A percentile compares a stretch with the other conserved stretches of the same genome.
Evolutionary conservation across 2,113 vertebrate genomes (phyloP).

Genomic region (Carettochelys insculpta): DNA sequence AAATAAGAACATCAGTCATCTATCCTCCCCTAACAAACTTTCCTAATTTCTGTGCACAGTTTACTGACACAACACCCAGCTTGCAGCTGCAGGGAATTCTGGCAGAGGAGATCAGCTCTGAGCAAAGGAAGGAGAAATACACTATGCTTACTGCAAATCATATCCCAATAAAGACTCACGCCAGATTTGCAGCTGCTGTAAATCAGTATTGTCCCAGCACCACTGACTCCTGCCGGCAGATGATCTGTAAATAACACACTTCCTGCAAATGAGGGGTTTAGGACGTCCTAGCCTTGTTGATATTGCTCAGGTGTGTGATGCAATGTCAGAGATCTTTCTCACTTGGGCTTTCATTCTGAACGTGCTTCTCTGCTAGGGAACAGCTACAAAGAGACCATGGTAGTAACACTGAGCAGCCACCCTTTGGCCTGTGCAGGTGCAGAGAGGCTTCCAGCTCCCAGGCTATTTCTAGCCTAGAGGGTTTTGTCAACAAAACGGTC

Average conservation of each 20-base stretch:
- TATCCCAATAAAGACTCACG: not conserved
- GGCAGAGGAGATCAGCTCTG: not conserved
- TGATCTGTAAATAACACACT: not conserved
- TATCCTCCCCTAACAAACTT: not conserved
- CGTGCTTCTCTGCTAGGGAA: not conserved
- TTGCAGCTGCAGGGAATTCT: not conserved
- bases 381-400: not conserved
- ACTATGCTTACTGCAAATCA: not conserved
- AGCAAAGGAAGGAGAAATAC: not conserved
- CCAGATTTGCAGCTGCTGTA: rapidly evolving
- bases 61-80: not conserved
- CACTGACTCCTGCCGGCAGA: not conserved
- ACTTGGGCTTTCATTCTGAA: not conserved
- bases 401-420: not conserved
- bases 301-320: not conserved
- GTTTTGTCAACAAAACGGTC: no score
- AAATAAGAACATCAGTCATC: not conserved
- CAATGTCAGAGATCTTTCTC: no score
- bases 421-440: not conserved
- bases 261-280: not conserved
- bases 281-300: not conserved
- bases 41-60: not conserved
- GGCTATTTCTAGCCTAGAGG: no score
- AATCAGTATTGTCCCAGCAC: rapidly evolving
- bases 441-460: not conserved